Evolutionary conservation across 2,888 invertebrate species (phyloP).

Genomic region (Pollenia angustigena): DNA sequence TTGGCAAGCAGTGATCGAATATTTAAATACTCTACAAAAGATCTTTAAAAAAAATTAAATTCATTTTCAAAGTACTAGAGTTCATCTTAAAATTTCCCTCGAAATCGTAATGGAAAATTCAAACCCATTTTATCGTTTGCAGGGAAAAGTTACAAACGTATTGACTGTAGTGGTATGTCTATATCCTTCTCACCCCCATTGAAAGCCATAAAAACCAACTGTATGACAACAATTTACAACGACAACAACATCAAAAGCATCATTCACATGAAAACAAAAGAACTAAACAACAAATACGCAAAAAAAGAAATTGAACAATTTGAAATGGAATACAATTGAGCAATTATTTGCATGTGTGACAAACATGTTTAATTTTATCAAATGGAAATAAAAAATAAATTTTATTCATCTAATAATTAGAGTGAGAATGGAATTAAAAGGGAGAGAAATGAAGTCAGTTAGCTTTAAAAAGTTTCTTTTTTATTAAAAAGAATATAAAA

Average conservation of each 20-base stretch:
- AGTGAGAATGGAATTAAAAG: not conserved
- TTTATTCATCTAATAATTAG: slow-evolving; percentile 14
- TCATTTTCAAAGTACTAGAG: no score
- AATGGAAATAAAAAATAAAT: slow-evolving; percentile 40
- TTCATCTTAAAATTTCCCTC: no score
- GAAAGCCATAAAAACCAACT: slow-evolving; percentile 55
- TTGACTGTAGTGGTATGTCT: not conserved
- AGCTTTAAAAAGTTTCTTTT: no score
- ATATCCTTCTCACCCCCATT: not conserved
- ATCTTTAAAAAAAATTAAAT: no score
- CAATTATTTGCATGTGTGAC: slow-evolving; percentile 83
- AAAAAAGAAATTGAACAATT: slow-evolving; percentile 57
- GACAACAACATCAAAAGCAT: slow-evolving; percentile 72
- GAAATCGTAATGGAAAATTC: no score
- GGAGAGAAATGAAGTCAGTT: no score
- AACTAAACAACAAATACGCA: not conserved
- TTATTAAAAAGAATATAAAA: no score
- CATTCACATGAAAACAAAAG: slow-evolving; percentile 65
- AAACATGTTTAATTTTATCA: slow-evolving; percentile 70
- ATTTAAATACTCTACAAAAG: not conserved
- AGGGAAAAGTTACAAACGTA: not conserved
- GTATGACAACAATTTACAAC: slow-evolving; percentile 78
- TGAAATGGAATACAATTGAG: slow-evolving; percentile 76
- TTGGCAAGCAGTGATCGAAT: not conserved
- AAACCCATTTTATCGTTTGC: no score